Evolutionary conservation across 2,888 invertebrate species (phyloP).

Genomic region (Orchestes rusci): DNA sequence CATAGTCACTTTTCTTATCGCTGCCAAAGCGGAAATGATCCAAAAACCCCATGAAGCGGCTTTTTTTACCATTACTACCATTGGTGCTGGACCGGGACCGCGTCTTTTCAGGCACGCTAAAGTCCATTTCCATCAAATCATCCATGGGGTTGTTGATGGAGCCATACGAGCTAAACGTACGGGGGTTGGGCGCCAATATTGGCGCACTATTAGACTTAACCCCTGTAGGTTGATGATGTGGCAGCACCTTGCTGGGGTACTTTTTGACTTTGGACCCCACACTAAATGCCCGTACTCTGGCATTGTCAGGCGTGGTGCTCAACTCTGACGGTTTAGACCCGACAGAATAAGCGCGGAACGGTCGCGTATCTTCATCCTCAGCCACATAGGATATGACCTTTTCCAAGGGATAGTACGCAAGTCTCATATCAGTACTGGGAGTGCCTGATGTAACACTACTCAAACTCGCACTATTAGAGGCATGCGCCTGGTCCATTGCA

Average conservation of each 20-base stretch:
- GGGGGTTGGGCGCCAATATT: constrained; percentile 48
- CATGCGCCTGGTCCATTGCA: constrained; percentile 45
- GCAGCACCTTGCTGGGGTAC: constrained; percentile 34
- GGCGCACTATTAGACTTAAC: constrained; percentile 66
- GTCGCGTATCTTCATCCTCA: constrained; percentile 51
- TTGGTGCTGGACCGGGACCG: constrained; percentile 41
- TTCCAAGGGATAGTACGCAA: constrained; percentile 72
- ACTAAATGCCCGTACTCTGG: constrained; percentile 67
- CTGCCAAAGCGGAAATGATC: constrained; percentile 6
- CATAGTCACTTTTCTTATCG: constrained; percentile 36
- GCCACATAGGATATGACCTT: constrained; percentile 71
- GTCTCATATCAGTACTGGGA: constrained; percentile 66
- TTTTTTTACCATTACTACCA: constrained; percentile 31
- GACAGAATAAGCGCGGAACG: constrained; percentile 77
- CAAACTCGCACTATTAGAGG: constrained; percentile 59
- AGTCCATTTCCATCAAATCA: constrained; percentile 79
- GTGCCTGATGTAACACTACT: constrained; percentile 73
- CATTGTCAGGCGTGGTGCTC: constrained; percentile 42
- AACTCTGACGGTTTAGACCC: constrained; percentile 51
- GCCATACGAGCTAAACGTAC: constrained; percentile 42
- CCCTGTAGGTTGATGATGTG: constrained; percentile 30
- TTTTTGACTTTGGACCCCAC: constrained; percentile 63
- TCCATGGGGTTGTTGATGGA: constrained; percentile 51
- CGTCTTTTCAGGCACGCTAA: constrained; percentile 45
- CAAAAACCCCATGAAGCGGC: constrained; percentile 1